Evolutionary conservation across 2,888 invertebrate genomes (phyloP).

Genomic region (Tachystola acroxantha): DNA sequence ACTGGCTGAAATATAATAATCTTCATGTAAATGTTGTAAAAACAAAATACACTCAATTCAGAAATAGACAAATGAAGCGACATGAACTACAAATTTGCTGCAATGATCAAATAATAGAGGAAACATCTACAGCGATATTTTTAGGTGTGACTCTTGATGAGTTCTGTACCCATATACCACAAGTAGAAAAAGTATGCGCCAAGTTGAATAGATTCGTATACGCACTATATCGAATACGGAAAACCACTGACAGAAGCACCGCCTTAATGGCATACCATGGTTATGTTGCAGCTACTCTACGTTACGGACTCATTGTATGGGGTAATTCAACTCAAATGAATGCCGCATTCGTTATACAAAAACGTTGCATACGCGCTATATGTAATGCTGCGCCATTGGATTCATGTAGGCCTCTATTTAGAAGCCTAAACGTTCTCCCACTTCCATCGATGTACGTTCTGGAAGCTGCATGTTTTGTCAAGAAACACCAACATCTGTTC

Average conservation of each 20-base stretch:
- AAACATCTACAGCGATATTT: slow-evolving; percentile 4
- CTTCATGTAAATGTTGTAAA: not conserved
- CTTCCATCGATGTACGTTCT: too few species aligned
- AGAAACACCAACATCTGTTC: too few species aligned
- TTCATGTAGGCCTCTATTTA: too few species aligned
- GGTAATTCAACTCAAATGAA: not conserved
- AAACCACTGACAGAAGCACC: slow-evolving; percentile 3
- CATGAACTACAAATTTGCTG: slow-evolving; percentile 1
- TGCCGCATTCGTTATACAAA: not conserved
- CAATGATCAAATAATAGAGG: slow-evolving; percentile 4
- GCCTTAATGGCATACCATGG: too few species aligned
- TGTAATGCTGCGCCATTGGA: too few species aligned
- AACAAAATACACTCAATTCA: too few species aligned
- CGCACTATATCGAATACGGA: slow-evolving; percentile 7
- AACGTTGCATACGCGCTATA: too few species aligned
- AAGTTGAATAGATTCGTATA: slow-evolving; percentile 12
- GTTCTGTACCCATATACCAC: slow-evolving; percentile 9
- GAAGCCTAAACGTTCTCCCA: too few species aligned
- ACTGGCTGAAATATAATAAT: not conserved
- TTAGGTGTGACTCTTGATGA: slow-evolving; percentile 10
- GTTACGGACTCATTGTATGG: slow-evolving; percentile 8
- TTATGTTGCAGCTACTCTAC: slow-evolving; percentile 10
- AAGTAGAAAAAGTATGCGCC: slow-evolving; percentile 11
- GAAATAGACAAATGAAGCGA: not conserved
- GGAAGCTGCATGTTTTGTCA: too few species aligned